A percentile compares a stretch with the other conserved stretches of the same genome.
These are phyloP conservation scores for Piaya cayana DNA, from an alignment of 2,113 vertebrate species.

Conservation along the genomic window DNA sequence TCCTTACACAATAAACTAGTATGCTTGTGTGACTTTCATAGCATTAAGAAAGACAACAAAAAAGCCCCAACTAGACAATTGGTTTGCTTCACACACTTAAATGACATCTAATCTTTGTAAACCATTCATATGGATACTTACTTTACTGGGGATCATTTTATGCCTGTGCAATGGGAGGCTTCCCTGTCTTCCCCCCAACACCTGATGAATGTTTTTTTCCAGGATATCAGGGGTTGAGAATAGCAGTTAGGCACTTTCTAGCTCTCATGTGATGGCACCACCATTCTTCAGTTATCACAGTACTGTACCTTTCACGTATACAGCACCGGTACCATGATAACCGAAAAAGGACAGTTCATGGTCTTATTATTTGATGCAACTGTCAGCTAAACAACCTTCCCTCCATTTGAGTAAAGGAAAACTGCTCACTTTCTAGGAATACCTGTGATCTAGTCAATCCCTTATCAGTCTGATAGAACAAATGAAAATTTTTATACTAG, in stretches of 20 bases:
- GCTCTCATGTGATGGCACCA: constrained; percentile 89
- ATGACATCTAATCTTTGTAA: background rate
- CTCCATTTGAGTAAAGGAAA: background rate
- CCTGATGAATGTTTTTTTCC: background rate
- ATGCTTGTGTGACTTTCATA: background rate
- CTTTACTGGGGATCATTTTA: background rate
- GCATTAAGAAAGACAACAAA: background rate
- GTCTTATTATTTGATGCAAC: constrained; percentile 47
- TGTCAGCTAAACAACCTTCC: background rate
- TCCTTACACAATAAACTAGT: background rate
- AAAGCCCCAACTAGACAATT: background rate
- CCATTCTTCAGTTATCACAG: constrained; percentile 99
- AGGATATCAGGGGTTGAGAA: background rate
- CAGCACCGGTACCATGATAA: constrained; percentile 99
- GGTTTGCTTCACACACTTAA: background rate
- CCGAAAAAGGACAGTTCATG: constrained; percentile 99
- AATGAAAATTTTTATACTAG: background rate
- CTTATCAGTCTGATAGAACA: background rate
- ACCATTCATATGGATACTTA: background rate
- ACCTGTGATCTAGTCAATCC: background rate
- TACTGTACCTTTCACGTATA: constrained; percentile 99
- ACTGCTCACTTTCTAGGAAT: background rate
- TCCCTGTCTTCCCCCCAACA: background rate
- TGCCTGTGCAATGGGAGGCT: background rate
- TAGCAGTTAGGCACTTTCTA: background rate